These are phyloP conservation scores for Propithecus coquereli DNA, from an alignment of 2,113 vertebrate species.

Conservation along the genomic window DNA sequence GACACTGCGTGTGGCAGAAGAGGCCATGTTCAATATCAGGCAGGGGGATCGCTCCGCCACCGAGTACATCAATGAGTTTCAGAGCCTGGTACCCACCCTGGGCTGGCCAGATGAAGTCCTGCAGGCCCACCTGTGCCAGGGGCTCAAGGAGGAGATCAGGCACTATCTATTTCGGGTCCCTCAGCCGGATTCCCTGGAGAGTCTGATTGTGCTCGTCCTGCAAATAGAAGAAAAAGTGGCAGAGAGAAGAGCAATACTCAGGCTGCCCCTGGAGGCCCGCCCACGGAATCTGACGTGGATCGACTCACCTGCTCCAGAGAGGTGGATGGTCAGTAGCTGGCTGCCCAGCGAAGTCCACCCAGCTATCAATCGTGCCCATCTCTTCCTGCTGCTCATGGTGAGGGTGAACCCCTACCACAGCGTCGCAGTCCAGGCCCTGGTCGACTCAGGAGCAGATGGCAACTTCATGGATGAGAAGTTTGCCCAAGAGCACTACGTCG, in stretches of 20 bases:
- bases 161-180: constrained; percentile 64
- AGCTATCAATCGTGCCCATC: not conserved
- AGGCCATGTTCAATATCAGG: constrained; percentile 60
- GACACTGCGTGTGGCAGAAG: not conserved
- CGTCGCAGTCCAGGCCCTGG: constrained; percentile 17
- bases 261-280: constrained; percentile 33
- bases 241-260: constrained; percentile 2
- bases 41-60: constrained; percentile 2
- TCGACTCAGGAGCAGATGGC: not conserved
- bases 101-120: constrained; percentile 67
- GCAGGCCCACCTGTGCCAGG: constrained; percentile 72
- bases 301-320: constrained; percentile 43
- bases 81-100: constrained; percentile 54
- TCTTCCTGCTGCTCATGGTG: constrained; percentile 69
- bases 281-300: constrained; percentile 45
- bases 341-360: not conserved
- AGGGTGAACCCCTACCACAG: constrained; percentile 65
- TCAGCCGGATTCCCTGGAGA: constrained; percentile 13
- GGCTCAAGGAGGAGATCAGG: constrained; percentile 66
- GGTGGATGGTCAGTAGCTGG: constrained; percentile 67
- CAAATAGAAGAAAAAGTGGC: constrained; percentile 69
- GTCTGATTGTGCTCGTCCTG: constrained; percentile 47
- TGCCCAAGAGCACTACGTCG: constrained; percentile 64
- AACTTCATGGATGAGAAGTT: constrained; percentile 71
- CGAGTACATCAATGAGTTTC: constrained; percentile 67